Evolutionary conservation across 2,113 vertebrate genomes (phyloP).

Genomic region (Cervus canadensis): DNA sequence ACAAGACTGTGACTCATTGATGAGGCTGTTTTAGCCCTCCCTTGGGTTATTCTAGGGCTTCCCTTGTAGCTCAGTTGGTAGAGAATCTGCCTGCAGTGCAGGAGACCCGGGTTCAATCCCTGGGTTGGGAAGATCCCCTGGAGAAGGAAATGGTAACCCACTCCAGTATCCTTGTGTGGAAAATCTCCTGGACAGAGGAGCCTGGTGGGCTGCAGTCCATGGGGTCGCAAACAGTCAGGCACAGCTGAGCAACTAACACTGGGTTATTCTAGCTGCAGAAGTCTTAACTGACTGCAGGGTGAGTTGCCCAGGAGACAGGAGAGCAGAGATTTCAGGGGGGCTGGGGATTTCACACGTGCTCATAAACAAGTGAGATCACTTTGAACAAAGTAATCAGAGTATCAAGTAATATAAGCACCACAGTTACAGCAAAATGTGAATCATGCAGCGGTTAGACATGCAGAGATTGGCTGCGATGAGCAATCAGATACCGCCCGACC

Average conservation of each 20-base stretch:
- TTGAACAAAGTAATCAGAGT: constrained; percentile 51
- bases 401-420: constrained; percentile 33
- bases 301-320: not conserved
- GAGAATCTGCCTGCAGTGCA: no score
- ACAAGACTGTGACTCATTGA: not conserved
- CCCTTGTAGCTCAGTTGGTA: no score
- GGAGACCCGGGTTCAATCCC: no score
- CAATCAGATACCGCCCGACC: not conserved
- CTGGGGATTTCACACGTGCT: not conserved
- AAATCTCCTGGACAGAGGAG: no score
- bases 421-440: not conserved
- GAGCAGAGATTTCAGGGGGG: not conserved
- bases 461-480: constrained; percentile 30
- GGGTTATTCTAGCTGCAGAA: not conserved
- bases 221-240: no score
- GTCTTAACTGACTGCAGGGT: not conserved
- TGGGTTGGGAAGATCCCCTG: no score
- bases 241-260: no score
- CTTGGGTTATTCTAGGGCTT: not conserved
- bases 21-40: not conserved
- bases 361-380: constrained; percentile 53
- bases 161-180: no score
- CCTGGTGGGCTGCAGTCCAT: no score
- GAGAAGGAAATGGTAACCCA: no score
- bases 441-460: constrained; percentile 43